Conservation (phyloP, 2,888 invertebrate species). For the Epinotia ramella region DNA sequence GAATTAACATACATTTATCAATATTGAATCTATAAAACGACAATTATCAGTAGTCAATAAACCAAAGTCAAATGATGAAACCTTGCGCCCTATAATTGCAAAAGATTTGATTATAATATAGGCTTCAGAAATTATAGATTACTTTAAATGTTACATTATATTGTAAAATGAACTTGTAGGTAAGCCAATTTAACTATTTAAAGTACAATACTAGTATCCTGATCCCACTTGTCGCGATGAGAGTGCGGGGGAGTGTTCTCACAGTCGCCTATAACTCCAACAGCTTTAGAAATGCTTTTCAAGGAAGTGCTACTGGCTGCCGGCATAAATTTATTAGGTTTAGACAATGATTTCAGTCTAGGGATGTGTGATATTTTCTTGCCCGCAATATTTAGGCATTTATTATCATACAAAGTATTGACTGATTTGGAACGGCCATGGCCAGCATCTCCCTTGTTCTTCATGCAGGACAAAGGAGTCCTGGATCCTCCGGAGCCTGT, state of each 20-base stretch:
- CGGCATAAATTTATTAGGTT: slow-evolving; percentile 60
- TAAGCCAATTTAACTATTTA: slow-evolving; percentile 37
- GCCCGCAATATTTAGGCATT: slow-evolving; percentile 61
- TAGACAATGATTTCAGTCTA: slow-evolving; percentile 72
- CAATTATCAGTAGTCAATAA: slow-evolving; percentile 31
- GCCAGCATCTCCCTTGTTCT: slow-evolving; percentile 72
- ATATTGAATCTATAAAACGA: slow-evolving; percentile 25
- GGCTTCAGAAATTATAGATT: slow-evolving; percentile 10
- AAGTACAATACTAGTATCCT: slow-evolving; percentile 80
- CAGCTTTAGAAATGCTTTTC: slow-evolving; percentile 68
- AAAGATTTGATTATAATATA: slow-evolving; percentile 31
- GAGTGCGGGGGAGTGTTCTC: slow-evolving; percentile 82
- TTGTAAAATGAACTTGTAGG: neutral
- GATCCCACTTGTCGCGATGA: slow-evolving; percentile 80
- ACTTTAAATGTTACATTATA: slow-evolving; percentile 5
- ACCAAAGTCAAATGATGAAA: slow-evolving; percentile 32
- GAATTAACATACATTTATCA: slow-evolving; percentile 28
- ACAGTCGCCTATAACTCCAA: slow-evolving; percentile 71
- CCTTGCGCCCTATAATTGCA: slow-evolving; percentile 15
- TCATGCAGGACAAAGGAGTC: slow-evolving; percentile 82
- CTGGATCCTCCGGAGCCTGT: slow-evolving; percentile 68
- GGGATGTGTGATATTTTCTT: slow-evolving; percentile 78
- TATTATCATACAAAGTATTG: slow-evolving; percentile 71
- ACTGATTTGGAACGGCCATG: slow-evolving; percentile 78
- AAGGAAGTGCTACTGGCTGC: slow-evolving; percentile 71